These are phyloP conservation scores for Piscicola geometra DNA, from an alignment of 2,888 invertebrate genomes.

Conservation along the genomic window DNA sequence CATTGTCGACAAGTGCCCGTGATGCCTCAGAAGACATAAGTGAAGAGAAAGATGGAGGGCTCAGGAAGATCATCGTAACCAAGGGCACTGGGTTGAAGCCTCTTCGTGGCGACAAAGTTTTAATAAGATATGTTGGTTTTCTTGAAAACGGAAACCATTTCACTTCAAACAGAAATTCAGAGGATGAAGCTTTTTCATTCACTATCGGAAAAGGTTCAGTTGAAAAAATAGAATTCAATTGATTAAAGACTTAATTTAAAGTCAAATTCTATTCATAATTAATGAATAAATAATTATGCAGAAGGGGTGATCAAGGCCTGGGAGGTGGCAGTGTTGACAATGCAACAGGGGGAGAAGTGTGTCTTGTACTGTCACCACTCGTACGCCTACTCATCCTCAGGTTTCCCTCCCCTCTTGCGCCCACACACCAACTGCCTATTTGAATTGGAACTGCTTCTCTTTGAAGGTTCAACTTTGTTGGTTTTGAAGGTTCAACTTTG, in stretches of 20 bases:
- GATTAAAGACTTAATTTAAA: no score
- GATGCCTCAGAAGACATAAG: slow-evolving; percentile 25
- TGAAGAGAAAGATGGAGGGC: slow-evolving; percentile 26
- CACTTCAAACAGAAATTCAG: slow-evolving; percentile 10
- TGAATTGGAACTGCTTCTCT: slow-evolving; percentile 25
- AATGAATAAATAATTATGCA: slow-evolving; percentile 20
- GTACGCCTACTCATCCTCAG: slow-evolving; percentile 29
- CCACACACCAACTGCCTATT: slow-evolving; percentile 23
- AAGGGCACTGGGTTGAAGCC: slow-evolving; percentile 24
- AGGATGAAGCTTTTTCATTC: slow-evolving; percentile 20
- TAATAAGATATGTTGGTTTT: slow-evolving; percentile 32
- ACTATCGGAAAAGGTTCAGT: slow-evolving; percentile 32
- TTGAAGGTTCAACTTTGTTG: slow-evolving; percentile 34
- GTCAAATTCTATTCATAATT: no score
- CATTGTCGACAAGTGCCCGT: neutral
- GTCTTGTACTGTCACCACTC: slow-evolving; percentile 26
- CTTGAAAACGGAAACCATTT: slow-evolving; percentile 29
- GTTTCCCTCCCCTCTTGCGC: slow-evolving; percentile 27
- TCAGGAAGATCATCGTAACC: slow-evolving; percentile 23
- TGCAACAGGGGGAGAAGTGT: slow-evolving; percentile 26
- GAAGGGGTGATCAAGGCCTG: slow-evolving; percentile 33
- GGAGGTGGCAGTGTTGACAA: slow-evolving; percentile 32
- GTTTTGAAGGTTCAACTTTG: no score
- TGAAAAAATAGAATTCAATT: no score
- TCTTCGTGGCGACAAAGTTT: slow-evolving; percentile 25